phyloP scores from a whole-genome alignment of 2,888 invertebrate species.

The Carabus problematicus region DNA sequence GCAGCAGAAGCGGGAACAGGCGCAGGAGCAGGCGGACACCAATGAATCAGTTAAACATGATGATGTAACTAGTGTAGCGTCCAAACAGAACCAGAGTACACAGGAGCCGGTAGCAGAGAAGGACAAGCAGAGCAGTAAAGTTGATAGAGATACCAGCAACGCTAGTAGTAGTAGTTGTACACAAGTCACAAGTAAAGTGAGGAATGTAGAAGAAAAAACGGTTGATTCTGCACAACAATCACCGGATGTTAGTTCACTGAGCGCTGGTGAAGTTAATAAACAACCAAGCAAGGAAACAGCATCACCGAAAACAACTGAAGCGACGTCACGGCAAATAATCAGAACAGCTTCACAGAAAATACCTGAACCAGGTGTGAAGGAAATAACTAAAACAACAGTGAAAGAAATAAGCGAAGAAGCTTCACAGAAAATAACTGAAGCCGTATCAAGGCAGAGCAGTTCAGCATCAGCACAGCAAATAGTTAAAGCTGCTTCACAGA shows the following conservation, averaged over 20 bases:
- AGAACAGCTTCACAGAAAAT: constrained; percentile 44
- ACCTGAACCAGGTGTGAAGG: constrained; percentile 34
- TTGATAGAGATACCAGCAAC: no score
- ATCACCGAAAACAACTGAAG: no score
- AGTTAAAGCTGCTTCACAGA: constrained; percentile 43
- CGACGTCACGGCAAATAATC: constrained; percentile 43
- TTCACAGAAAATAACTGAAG: no score
- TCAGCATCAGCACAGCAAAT: constrained; percentile 41
- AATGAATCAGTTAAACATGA: no score
- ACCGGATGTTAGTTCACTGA: constrained; percentile 41
- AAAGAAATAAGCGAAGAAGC: constrained; percentile 4
- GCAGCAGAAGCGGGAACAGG: constrained; percentile 10
- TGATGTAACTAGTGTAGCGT: no score
- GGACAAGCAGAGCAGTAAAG: no score
- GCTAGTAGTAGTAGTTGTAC: no score
- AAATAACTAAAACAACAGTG: constrained; percentile 45
- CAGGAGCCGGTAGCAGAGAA: no score
- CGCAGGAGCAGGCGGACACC: no score
- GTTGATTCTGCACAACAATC: constrained; percentile 14
- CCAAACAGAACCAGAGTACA: no score
- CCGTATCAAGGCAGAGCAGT: constrained; percentile 47
- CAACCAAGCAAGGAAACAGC: no score
- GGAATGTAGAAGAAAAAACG: background rate
- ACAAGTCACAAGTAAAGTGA: no score
- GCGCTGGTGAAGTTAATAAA: constrained; percentile 41